These are phyloP conservation scores for Margaritifera margaritifera DNA, from an alignment of 2,888 invertebrate species.

Conservation along the genomic window DNA sequence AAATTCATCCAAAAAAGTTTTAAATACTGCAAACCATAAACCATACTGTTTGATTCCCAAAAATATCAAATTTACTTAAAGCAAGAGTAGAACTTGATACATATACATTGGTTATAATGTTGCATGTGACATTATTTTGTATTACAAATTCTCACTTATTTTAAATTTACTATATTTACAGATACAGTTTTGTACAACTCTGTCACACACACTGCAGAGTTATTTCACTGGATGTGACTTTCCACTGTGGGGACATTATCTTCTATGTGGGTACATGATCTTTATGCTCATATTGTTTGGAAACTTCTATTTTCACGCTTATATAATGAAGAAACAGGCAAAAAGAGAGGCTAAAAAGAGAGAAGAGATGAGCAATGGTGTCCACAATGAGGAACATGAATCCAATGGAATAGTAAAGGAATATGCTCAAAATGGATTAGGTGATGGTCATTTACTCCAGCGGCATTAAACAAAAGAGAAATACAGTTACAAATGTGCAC, in stretches of 20 bases:
- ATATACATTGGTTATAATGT: background rate
- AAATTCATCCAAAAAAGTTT: no score
- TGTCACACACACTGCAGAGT: constrained; percentile 87
- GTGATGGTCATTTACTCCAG: no score
- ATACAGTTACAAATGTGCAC: no score
- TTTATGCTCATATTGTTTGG: constrained; percentile 96
- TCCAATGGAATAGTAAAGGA: no score
- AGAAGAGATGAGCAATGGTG: constrained; percentile 12
- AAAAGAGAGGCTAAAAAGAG: constrained; percentile 21
- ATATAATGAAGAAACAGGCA: constrained; percentile 38
- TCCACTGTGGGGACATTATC: constrained; percentile 77
- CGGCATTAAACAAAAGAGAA: no score
- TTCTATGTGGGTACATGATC: constrained; percentile 85
- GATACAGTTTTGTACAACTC: constrained; percentile 88
- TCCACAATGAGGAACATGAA: no score
- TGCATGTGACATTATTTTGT: background rate
- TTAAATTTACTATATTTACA: constrained; percentile 73
- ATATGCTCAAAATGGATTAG: no score
- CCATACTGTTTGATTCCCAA: no score
- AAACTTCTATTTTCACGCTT: constrained; percentile 83
- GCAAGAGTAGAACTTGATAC: no score
- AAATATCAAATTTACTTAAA: no score
- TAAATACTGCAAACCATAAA: no score
- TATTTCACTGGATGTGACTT: constrained; percentile 87
- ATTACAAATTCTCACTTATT: background rate